Base-by-base conservation (phyloP, 2,113 vertebrate species). In the Nothobranchius kuhntae region DNA sequence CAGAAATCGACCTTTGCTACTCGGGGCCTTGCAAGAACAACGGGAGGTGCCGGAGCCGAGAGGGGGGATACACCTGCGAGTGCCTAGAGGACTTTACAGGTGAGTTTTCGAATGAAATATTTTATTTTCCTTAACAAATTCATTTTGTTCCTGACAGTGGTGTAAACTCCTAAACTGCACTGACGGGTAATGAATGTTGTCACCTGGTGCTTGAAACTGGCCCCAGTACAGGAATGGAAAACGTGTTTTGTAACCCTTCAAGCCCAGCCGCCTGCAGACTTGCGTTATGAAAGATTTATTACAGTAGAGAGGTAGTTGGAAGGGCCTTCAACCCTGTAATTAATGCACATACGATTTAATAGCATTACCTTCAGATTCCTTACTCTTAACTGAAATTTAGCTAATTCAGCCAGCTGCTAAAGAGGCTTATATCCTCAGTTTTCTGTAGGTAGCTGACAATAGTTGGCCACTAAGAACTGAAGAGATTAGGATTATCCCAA, bases 1-100 rank as follows among this genome's bases (percentile, higher is more conserved):
- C 96, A 0, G 97, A 99, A 80, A 95, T 99, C 2, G 95, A 99
- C 61, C 95, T 99, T 45, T 99, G 97, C 91, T 99, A 96, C 89
- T 98, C 97, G 1, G 95, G 90, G 17, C 97, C 97, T 0, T 99
- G 96, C 1, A 93, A 92, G 7, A 91, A 93, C 88, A 93, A 96
- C 0, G 97, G 96, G 6, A 92, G 86, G 9, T 99, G 97, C 45
- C 94, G 93, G 7, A 96, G 96, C 90, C 92, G 95, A 0, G 97
- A 99, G 86, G 96, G 96, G 0, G 96, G 97, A 4, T 98, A 98
- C 83, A 94, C 92, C 54, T 99, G 97, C 13, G 95, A 97, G 81
- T 99, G 97, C 73, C 80, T 84, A 26, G 93, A 96, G 48, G 95
- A 96, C 89, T 98, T 95, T 86, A 98, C 97, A 0, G 97, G 97